A percentile compares a stretch with the other conserved stretches of the same genome.
These are phyloP conservation scores for Promerops cafer DNA, from an alignment of 2,113 vertebrate species.

Conservation along the genomic window DNA sequence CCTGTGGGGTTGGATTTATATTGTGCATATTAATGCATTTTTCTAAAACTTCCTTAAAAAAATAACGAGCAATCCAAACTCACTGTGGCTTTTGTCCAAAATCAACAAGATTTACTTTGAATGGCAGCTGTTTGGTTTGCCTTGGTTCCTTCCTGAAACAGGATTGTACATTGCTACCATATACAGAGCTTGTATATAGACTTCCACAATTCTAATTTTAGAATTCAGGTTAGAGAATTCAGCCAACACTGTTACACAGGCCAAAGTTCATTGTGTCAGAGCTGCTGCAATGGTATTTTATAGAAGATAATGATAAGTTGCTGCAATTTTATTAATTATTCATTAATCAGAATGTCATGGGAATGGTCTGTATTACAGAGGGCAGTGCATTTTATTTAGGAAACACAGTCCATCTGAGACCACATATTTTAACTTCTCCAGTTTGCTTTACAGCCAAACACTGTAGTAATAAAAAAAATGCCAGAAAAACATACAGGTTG, in stretches of 20 bases:
- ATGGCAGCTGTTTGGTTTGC: background rate
- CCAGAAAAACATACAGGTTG: background rate
- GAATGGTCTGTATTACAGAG: background rate
- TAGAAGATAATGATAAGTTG: background rate
- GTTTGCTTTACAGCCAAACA: background rate
- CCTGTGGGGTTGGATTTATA: constrained; percentile 16
- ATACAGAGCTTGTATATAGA: background rate
- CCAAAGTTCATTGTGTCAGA: background rate
- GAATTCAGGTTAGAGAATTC: background rate
- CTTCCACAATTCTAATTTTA: background rate
- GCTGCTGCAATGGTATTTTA: background rate
- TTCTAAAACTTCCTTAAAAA: background rate
- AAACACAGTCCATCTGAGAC: background rate
- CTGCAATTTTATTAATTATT: background rate
- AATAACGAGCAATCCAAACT: background rate
- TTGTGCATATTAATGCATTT: constrained; percentile 10
- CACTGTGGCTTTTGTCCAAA: background rate
- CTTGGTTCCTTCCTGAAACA: background rate
- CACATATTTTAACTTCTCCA: background rate
- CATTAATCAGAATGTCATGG: background rate
- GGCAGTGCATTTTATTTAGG: background rate
- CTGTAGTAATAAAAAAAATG: background rate
- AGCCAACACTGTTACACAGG: background rate
- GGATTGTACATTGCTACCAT: background rate
- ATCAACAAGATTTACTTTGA: background rate